A percentile compares a stretch with the other conserved stretches of the same genome.
Conservation (phyloP, 2,797 vertebrate genomes). For the Neosalanx taihuensis region DNA sequence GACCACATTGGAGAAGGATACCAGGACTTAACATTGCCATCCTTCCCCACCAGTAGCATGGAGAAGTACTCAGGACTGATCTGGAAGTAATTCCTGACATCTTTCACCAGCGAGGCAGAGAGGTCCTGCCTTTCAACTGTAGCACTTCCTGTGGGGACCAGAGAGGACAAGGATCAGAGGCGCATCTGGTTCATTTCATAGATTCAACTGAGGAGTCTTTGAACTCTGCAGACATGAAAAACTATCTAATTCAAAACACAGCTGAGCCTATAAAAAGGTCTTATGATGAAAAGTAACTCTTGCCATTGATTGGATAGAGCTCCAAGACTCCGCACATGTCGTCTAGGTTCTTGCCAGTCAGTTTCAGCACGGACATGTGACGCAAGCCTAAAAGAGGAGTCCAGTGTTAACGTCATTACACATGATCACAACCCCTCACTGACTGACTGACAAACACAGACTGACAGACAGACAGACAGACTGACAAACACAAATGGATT, state of each 20-base stretch:
- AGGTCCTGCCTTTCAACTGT: slow-evolving; percentile 81
- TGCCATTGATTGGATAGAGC: slow-evolving; percentile 86
- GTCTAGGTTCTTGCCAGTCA: slow-evolving; percentile 76
- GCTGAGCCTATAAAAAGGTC: too few relatives aligned
- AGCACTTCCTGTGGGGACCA: slow-evolving; percentile 72
- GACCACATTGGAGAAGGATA: slow-evolving; percentile 89
- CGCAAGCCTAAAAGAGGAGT: slow-evolving; percentile 73
- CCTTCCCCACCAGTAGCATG: slow-evolving; percentile 89
- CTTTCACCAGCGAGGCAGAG: slow-evolving; percentile 77
- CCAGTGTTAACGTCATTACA: background rate
- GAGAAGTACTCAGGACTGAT: slow-evolving; percentile 85
- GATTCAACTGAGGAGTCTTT: background rate
- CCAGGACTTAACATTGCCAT: slow-evolving; percentile 89
- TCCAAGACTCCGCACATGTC: slow-evolving; percentile 78
- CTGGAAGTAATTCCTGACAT: slow-evolving; percentile 87
- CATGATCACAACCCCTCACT: background rate
- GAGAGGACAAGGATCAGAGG: background rate
- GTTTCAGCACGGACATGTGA: slow-evolving; percentile 81
- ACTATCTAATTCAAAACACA: background rate
- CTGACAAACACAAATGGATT: too few relatives aligned
- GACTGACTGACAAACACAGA: too few relatives aligned
- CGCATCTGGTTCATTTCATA: background rate
- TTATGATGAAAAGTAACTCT: slow-evolving; percentile 34
- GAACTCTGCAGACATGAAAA: background rate
- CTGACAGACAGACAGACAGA: too few relatives aligned